Base-by-base conservation (phyloP, 2,113 vertebrate genomes). In the Clarias gariepinus region DNA sequence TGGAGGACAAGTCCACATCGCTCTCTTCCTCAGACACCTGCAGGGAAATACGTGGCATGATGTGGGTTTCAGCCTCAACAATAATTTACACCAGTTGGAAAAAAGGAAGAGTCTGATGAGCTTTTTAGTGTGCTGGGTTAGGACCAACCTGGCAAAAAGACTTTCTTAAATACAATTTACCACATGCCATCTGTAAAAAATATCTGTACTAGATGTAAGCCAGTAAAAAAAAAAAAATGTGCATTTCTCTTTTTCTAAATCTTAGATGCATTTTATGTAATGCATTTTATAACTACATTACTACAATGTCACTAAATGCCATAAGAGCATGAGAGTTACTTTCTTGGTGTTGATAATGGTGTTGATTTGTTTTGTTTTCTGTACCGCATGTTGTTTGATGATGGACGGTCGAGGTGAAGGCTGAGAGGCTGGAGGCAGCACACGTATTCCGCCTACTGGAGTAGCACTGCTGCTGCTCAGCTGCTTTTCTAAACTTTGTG, bases 1-100 rank as follows among this genome's bases (percentile, higher is more conserved):
- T 91, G 12, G 91, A 95, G 0, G 93, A 94, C 79, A 92, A 81
- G 6, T 94, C 95, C 58, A 89, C 77, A 85, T 95, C 93, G 13
- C 94, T 93, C 10, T 91, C 90, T 41, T 90, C 91, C 23, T 92
- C 94, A 16, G 90, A 91, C 55, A 87, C 60, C 93, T 93, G 85
- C 21, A 28, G 52, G 73, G 25, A 81, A 76, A 66, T 15, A 79
- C 28, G 41, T 30, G 36, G 57, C 4, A 33, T 66, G 6, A 60
- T 78, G 53, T 41, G 19, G 41, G 21, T 19, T 53, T 57, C 23
- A 74, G 28, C 5, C 6, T 25, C 19, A 83, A 55, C 1, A 5
- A 73, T 33, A 30, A 68, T 28, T 53, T 4, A 23, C 52, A 11
- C 13, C 1, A 53, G n/a, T n/a, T n/a, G n/a, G 12, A 8, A 28